Base-by-base conservation (phyloP, 1,140 invertebrate genomes). In the Drosophila pachea region DNA sequence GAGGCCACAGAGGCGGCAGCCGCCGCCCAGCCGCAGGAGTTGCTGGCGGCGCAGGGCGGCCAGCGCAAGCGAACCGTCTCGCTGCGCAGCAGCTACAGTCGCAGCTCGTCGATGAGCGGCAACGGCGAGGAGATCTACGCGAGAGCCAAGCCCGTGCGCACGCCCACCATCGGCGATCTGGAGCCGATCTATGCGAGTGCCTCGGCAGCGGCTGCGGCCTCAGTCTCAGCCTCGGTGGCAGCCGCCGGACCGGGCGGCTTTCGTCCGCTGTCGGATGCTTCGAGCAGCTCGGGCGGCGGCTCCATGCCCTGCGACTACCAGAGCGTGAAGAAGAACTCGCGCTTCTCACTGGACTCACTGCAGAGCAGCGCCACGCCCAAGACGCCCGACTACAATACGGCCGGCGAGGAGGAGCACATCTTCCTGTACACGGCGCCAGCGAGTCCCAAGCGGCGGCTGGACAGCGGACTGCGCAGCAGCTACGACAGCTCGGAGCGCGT, bases 361-460 rank as follows among this genome's bases (percentile, higher is more conserved):
- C 87, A 89, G 14, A 89, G 86, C 40, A 88, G 88, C 42, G 78
- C 86, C 22, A 89, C 86, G 22, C 83, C 88, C 22, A 89, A 88
- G 52, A 89, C 88, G 0, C 88, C 88, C 0, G 88, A 89, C 12
- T 89, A 89, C 40, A 86, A 83, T 7, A 88, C 88, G 0, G 87
- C 83, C 7, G 87, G 79, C 8, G 86, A 88, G 42, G 88, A 89
- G 60, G 88, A 89, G 55, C 84, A 76, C 65, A 88, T 89, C n/a
- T 89, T 88, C 36, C 65, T 89, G 2, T 89, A 88, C 54, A 89
- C 88, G 0, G 88, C 86, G 1, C 88, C 88, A 2, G 86, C 89
- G 22, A 86, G 84, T 50, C 87, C 87, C 0, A 89, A 84, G 33
- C 65, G 81, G 2, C 45, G 79, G 5, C 12, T 86, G 49, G 87